Evolutionary conservation across 2,113 vertebrate genomes (phyloP).

Genomic region (Thalassarche chlororhynchos): DNA sequence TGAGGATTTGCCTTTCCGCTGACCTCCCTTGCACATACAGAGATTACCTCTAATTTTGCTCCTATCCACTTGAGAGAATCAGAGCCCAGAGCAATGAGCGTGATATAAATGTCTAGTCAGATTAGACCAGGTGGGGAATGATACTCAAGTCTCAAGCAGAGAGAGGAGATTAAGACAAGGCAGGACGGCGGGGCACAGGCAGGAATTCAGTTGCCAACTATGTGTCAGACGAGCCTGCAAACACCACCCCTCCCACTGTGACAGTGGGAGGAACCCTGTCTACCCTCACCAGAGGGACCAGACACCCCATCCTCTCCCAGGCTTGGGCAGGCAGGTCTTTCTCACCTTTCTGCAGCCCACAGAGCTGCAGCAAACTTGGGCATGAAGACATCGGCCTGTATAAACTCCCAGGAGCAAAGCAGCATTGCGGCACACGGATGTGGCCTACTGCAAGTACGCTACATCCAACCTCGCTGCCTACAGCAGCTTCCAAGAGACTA

Average conservation of each 20-base stretch:
- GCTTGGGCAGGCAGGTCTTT: neutral
- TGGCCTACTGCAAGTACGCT: neutral
- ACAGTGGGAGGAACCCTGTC: neutral
- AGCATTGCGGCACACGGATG: neutral
- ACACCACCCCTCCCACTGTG: neutral
- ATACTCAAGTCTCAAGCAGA: neutral
- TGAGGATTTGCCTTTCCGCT: neutral
- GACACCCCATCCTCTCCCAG: neutral
- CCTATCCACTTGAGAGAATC: neutral
- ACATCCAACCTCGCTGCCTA: neutral
- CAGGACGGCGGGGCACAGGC: neutral
- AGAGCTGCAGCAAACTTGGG: neutral
- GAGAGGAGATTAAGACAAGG: conserved; percentile 11
- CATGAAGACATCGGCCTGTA: neutral
- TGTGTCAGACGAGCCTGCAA: neutral
- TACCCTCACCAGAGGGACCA: neutral
- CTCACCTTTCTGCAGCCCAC: neutral
- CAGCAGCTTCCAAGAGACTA: neutral
- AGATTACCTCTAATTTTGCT: conserved; percentile 17
- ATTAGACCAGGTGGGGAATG: conserved; percentile 4
- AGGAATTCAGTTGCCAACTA: neutral
- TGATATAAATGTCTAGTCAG: neutral
- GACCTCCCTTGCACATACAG: neutral
- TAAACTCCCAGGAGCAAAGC: neutral
- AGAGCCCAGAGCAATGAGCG: neutral